Evolutionary conservation across 2,113 vertebrate species (phyloP), one percentile per base, ranked within the genome.

Genomic region (Bagarius yarrelli): DNA sequence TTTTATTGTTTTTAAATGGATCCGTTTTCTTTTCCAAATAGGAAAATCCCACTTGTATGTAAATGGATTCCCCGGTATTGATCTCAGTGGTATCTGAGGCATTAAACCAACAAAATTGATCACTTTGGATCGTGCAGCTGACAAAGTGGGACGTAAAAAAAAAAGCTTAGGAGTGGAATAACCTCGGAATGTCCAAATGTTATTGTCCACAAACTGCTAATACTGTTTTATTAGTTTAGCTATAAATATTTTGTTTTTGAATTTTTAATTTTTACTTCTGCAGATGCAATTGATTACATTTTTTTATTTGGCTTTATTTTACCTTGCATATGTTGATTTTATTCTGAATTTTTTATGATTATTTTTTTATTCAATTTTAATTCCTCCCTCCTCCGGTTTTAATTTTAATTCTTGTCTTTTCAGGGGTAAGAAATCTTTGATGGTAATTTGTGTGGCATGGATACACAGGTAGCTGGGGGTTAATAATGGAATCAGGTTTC

Each of bases 51-150:
- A 21, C 55, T 52, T 59, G 70, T 56, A 36, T 18, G 27, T 56
- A 74, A 64, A 73, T 19, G 9, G 44, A 74, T 73, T 73, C 15
- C 50, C 69, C 36, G 40, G 11, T 71, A 81, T 81, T 75, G 79
- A 81, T 74, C 79, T 27, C 9, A 81, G 59, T 19, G 59, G 57
- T 75, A 75, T 81, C 59, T 66, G 59, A 55, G 79, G 59, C 61
- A 56, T 6, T 25, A 13, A 53, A 75, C 57, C 34, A 59, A 32
- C 6, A 36, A 60, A 66, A 75, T 71, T 64, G 70, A 59, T 74
- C 47, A 55, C 30, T 64, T 73, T 75, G 32, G 57, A 52, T 61
- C 0, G n/a, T 50, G 40, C 40, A 50, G 14, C n/a, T 70, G 40
- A 70, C 40, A 27, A 50, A 8, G 2, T 70, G 40, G 23, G 25